Conservation (phyloP, 2,888 invertebrate genomes). For the Pediacus dermestoides region DNA sequence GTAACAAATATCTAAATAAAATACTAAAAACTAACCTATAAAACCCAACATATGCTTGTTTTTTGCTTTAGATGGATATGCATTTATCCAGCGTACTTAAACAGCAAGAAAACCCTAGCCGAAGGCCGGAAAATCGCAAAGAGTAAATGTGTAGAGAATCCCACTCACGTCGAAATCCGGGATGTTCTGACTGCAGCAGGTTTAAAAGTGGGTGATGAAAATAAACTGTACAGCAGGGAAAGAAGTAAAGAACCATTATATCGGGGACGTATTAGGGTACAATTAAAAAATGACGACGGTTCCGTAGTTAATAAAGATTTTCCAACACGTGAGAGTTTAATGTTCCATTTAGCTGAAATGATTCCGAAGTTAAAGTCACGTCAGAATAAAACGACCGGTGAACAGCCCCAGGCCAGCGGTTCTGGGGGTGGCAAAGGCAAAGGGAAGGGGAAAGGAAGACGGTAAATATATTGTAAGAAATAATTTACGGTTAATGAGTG, state of each 20-base stretch:
- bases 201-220: conserved; percentile 83
- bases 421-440: conserved; percentile 40
- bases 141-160: conserved; percentile 88
- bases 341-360: conserved; percentile 73
- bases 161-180: conserved; percentile 90
- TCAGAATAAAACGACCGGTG: conserved; percentile 54
- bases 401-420: conserved; percentile 35
- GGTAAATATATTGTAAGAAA: conserved; percentile 31
- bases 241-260: conserved; percentile 82
- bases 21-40: conserved; percentile 16
- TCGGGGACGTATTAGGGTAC: conserved; percentile 87
- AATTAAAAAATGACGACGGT: conserved; percentile 88
- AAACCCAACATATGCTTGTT: conserved; percentile 12
- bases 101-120: conserved; percentile 85
- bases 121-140: conserved; percentile 85
- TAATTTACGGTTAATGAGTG: no score
- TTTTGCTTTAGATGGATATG: conserved; percentile 78
- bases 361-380: conserved; percentile 89
- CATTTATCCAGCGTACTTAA: conserved; percentile 94
- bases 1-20: conserved; percentile 45
- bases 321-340: conserved; percentile 71
- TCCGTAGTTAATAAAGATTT: conserved; percentile 67
- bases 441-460: conserved; percentile 37
- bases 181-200: conserved; percentile 86
- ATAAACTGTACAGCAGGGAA: conserved; percentile 88